Evolutionary conservation across 2,113 vertebrate species (phyloP).

Genomic region (Carettochelys insculpta): DNA sequence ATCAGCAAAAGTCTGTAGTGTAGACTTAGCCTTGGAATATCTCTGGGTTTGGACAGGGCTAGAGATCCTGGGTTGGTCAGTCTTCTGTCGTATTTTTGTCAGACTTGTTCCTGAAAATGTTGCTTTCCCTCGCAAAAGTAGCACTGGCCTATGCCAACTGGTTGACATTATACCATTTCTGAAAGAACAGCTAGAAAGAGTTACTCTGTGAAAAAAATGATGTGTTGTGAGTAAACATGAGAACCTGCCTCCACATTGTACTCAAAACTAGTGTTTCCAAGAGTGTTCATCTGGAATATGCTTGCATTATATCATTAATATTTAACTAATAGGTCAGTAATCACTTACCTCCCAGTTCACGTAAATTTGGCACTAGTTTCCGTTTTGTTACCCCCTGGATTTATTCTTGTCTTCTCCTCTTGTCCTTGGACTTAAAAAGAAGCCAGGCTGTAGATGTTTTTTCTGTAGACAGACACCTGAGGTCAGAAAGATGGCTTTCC

Average conservation of each 20-base stretch:
- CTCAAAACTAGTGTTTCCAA: background rate
- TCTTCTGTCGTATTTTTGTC: background rate
- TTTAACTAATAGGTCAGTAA: background rate
- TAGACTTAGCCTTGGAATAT: background rate
- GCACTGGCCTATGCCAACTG: background rate
- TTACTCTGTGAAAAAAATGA: background rate
- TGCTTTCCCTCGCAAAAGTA: background rate
- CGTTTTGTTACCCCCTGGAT: background rate
- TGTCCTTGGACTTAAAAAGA: background rate
- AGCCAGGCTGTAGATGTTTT: background rate
- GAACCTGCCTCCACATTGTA: background rate
- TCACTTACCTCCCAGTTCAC: background rate
- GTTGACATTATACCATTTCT: background rate
- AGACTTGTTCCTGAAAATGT: background rate
- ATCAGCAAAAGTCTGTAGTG: background rate
- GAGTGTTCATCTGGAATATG: background rate
- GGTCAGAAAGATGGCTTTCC: background rate
- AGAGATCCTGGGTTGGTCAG: accelerated
- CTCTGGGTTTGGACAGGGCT: background rate
- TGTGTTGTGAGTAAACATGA: background rate
- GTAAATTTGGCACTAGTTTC: background rate
- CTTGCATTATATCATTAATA: background rate
- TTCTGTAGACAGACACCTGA: background rate
- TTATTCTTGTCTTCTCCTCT: background rate
- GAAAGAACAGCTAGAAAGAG: background rate